These are phyloP conservation scores for Erebia epiphron DNA, from an alignment of 2,888 invertebrate genomes.

Conservation along the genomic window DNA sequence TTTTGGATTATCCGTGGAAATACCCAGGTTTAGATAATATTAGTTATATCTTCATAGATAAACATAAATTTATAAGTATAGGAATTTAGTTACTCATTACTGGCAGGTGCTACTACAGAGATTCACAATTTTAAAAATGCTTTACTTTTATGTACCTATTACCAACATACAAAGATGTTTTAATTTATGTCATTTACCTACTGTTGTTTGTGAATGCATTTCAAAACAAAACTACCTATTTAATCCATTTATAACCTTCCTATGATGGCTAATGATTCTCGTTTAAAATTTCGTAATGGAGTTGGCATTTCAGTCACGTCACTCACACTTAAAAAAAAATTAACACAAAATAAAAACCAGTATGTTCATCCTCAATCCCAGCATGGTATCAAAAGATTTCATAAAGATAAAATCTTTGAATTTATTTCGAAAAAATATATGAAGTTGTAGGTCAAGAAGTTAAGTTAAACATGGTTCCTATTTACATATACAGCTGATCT, in stretches of 20 bases:
- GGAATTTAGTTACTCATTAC: no score
- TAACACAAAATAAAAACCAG: slow-evolving; percentile 12
- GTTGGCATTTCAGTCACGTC: slow-evolving; percentile 13
- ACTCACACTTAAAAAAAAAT: not conserved
- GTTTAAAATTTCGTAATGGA: slow-evolving; percentile 5
- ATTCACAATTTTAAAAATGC: no score
- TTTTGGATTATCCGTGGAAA: no score
- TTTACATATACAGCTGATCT: not conserved
- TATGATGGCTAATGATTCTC: slow-evolving; percentile 9
- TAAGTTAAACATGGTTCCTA: not conserved
- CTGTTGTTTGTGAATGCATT: not conserved
- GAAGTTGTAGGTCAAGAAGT: not conserved
- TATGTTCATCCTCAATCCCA: not conserved
- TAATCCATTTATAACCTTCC: slow-evolving; percentile 4
- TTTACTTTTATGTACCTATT: no score
- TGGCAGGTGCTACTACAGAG: no score
- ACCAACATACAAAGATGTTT: no score
- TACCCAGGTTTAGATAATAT: no score
- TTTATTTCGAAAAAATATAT: not conserved
- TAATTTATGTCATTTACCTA: not conserved
- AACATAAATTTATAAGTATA: no score
- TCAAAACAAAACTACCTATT: not conserved
- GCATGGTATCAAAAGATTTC: slow-evolving; percentile 3
- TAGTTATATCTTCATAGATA: no score
- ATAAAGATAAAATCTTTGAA: slow-evolving; percentile 6